Base-by-base conservation (phyloP, 2,888 invertebrate genomes). In the Drosophila limbata region DNA sequence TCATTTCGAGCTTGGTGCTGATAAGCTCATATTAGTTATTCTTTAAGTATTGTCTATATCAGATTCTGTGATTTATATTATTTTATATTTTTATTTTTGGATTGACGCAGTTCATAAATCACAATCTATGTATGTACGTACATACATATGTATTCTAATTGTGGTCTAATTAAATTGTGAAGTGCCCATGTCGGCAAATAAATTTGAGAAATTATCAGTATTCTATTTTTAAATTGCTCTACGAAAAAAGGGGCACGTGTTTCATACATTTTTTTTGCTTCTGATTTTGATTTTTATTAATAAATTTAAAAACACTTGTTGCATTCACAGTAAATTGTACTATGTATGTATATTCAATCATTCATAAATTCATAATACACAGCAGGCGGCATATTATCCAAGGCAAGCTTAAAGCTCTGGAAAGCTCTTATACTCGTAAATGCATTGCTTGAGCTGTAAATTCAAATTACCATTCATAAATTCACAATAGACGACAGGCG, bases 131-230 rank as follows among this genome's bases (percentile, higher is more conserved):
- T 21, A 9, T 31, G n/a, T 37, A 37, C 35, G n/a, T 37, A 37
- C 35, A 31, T 31, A 59, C 21, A 21, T 56, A 33, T 50, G 48
- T 65, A 39, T 67, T 79, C 79, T 75, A 77, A 75, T 77, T 79
- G 66, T 67, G 40, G 53, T 55, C 67, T 75, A 75, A 79, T 77
- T 77, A 59, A 79, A 77, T 48, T 61, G 13, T 37, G 45, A 21
- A 42, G 15, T 50, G 45, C 11, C 13, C 28, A 39, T 10, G 31
- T 28, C 11, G 25, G 8, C 33, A 35, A 44, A 64, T 51, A 21
- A 67, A 33, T 61, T 44, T 37, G 1, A 33, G 19, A 2, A 13
- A 59, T 45, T 69, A 73, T 63, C 55, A 78, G 40, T 40, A 48
- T 19, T 35, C 28, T 25, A 61, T 53, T 17, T 42, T 66, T 45